Percentiles rank a stretch among this genome's conserved stretches.
These are phyloP conservation scores for Sturmia bella DNA, from an alignment of 2,888 invertebrate genomes.

Conservation along the genomic window DNA sequence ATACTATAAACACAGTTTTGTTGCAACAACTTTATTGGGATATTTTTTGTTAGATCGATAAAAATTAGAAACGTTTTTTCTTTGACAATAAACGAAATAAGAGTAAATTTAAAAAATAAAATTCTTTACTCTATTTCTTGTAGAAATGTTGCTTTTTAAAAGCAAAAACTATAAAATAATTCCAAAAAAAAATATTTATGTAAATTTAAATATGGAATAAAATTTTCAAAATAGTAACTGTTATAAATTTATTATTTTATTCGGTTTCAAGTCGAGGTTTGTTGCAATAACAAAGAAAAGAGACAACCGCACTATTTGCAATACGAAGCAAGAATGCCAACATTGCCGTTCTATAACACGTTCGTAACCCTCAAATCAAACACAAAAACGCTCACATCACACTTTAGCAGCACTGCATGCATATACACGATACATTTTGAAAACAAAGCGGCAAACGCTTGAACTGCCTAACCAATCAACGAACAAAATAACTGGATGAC, in stretches of 20 bases:
- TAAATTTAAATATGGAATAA: conserved; percentile 24
- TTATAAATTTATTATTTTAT: conserved; percentile 29
- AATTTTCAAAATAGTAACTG: conserved; percentile 54
- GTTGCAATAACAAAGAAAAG: conserved; percentile 70
- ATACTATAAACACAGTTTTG: neutral
- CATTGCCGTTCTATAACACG: conserved; percentile 74
- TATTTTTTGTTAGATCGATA: neutral
- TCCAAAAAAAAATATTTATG: conserved; percentile 11
- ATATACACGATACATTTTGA: conserved; percentile 30
- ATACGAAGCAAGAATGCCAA: conserved; percentile 82
- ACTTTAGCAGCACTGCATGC: conserved; percentile 50
- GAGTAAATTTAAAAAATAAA: conserved; percentile 50
- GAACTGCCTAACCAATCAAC: neutral
- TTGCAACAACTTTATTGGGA: conserved; percentile 1
- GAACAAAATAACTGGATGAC: neutral
- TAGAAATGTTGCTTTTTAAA: neutral
- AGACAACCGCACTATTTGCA: conserved; percentile 81
- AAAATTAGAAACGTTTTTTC: neutral
- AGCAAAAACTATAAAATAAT: neutral
- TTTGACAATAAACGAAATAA: conserved; percentile 14
- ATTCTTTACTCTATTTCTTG: conserved; percentile 53
- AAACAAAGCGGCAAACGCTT: conserved; percentile 43
- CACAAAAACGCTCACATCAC: conserved; percentile 40
- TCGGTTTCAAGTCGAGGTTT: conserved; percentile 39
- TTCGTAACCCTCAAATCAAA: conserved; percentile 56